Evolutionary conservation across 2,888 invertebrate genomes (phyloP).

Genomic region (Blomia tropicalis): DNA sequence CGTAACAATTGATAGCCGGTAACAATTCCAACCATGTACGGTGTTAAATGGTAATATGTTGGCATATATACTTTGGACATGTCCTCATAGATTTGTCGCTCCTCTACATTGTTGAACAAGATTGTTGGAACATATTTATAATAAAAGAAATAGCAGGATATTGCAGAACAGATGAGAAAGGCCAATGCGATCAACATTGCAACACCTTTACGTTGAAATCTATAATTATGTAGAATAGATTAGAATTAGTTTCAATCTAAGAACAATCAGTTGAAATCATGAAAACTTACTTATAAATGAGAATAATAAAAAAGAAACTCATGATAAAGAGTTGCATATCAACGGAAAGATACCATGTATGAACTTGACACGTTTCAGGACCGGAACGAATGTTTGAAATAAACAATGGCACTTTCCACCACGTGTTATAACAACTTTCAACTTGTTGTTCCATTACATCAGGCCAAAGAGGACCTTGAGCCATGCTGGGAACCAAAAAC

Average conservation of each 20-base stretch:
- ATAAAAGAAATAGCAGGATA: constrained; percentile 1
- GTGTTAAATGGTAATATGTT: constrained; percentile 28
- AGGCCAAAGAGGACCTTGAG: constrained; percentile 29
- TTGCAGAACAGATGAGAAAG: background rate
- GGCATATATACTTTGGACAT: constrained; percentile 25
- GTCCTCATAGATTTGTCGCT: constrained; percentile 26
- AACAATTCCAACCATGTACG: constrained; percentile 28
- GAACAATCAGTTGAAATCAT: background rate
- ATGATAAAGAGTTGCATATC: constrained; percentile 28
- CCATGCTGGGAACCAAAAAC: constrained; percentile 28
- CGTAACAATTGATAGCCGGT: constrained; percentile 22
- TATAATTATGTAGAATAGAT: background rate
- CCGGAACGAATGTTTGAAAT: constrained; percentile 29
- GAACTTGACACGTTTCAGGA: constrained; percentile 27
- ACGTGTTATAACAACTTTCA: constrained; percentile 28
- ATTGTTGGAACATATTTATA: constrained; percentile 26
- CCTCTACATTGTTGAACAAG: constrained; percentile 28
- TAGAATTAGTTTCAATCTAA: background rate
- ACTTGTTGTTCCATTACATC: constrained; percentile 28
- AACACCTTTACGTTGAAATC: background rate
- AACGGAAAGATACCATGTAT: constrained; percentile 30
- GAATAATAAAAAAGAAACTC: constrained; percentile 21
- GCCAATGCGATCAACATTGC: background rate
- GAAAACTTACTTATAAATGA: constrained; percentile 26
- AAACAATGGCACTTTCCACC: constrained; percentile 30